Evolutionary conservation across 2,797 vertebrate species (phyloP).

Genomic region (Capromys pilorides): DNA sequence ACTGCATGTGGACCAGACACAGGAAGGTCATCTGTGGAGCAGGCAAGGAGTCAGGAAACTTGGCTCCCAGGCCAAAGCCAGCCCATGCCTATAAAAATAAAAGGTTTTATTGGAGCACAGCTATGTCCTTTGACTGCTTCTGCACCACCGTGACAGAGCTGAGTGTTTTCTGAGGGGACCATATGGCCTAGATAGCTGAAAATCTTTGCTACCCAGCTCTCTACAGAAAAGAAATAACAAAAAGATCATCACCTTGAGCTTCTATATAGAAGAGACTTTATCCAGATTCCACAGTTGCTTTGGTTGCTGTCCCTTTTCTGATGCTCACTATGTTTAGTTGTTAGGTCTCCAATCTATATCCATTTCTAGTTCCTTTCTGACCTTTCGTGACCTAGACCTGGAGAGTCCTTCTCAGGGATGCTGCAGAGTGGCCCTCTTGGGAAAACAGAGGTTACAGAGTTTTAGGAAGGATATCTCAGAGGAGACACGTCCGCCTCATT

Average conservation of each 20-base stretch:
- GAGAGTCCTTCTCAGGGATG: fast-evolving
- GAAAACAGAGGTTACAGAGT: not conserved
- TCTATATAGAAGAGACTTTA: not conserved
- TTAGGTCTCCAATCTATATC: not conserved
- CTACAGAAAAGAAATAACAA: not conserved
- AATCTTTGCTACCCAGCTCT: not conserved
- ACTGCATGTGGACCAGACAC: not conserved
- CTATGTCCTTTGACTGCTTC: not conserved
- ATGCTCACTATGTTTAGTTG: fast-evolving
- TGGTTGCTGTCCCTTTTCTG: not conserved
- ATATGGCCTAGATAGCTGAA: not conserved
- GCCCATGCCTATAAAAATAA: not conserved
- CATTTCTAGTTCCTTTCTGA: not conserved
- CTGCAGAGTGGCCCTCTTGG: not conserved
- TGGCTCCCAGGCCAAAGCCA: not conserved
- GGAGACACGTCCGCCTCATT: fast-evolving
- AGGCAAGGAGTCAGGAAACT: not conserved
- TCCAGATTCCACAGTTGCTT: not conserved
- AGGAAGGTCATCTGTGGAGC: not conserved
- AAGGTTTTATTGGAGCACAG: not conserved
- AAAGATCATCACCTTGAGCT: not conserved
- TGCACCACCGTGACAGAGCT: fast-evolving
- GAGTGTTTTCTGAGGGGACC: not conserved
- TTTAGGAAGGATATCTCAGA: not conserved
- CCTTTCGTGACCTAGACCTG: not conserved